Evolutionary conservation across 2,113 vertebrate genomes (phyloP).

Genomic region (Perca flavescens): DNA sequence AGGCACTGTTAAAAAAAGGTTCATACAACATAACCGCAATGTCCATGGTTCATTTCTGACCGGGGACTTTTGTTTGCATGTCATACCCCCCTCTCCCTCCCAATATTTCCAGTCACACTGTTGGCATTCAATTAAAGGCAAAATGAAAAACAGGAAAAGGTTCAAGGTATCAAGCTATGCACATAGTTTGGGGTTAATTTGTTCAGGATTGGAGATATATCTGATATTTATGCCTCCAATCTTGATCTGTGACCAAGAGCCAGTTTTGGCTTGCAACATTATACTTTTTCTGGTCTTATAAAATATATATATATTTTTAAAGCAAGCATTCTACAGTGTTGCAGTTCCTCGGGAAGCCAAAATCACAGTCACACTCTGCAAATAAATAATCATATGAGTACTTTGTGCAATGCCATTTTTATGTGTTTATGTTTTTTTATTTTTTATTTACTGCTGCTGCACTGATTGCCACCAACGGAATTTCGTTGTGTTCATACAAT

Average conservation of each 20-base stretch:
- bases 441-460: too few species aligned
- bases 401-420: too few species aligned
- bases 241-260: not conserved
- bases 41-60: not conserved
- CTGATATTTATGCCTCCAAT: constrained; percentile 3
- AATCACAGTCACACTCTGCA: not conserved
- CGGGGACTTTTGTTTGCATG: not conserved
- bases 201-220: constrained; percentile 2
- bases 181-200: not conserved
- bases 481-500: too few species aligned
- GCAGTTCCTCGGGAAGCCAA: not conserved
- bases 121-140: not conserved
- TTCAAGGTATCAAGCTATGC: not conserved
- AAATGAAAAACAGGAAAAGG: not conserved
- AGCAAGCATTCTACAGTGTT: not conserved
- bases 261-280: not conserved
- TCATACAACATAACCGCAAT: too few species aligned
- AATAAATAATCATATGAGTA: too few species aligned
- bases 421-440: too few species aligned
- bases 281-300: not conserved
- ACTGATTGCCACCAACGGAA: too few species aligned
- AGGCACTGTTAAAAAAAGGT: not conserved
- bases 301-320: not conserved
- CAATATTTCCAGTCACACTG: not conserved
- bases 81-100: too few species aligned